Evolutionary conservation across 2,113 vertebrate species (phyloP).

Genomic region (Galemys pyrenaicus): DNA sequence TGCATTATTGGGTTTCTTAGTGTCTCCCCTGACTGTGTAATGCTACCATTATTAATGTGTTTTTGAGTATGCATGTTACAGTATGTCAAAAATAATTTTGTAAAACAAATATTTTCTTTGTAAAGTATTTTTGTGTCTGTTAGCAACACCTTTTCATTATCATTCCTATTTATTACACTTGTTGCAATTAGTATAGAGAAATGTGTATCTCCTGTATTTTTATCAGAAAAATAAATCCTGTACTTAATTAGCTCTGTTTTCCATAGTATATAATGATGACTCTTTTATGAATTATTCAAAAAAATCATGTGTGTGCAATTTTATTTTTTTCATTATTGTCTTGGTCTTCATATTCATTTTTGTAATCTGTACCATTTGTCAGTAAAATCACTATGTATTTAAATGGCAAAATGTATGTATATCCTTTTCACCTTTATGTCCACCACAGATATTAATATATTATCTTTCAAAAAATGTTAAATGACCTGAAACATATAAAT

Average conservation of each 20-base stretch:
- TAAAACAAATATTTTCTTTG: conserved; percentile 20
- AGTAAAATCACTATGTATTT: conserved; percentile 72
- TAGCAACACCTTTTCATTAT: conserved; percentile 24
- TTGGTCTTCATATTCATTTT: conserved; percentile 73
- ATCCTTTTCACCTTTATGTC: conserved; percentile 39
- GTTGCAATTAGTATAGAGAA: conserved; percentile 12
- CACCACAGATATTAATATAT: conserved; percentile 3
- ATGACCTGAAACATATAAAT: conserved; percentile 58
- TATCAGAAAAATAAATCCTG: background rate
- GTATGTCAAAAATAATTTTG: conserved; percentile 36
- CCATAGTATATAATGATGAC: conserved; percentile 22
- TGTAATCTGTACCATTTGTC: conserved; percentile 75
- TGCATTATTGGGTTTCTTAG: conserved; percentile 39
- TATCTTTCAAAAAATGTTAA: conserved; percentile 44
- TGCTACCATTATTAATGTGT: background rate
- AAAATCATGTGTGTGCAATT: conserved; percentile 61
- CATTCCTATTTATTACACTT: conserved; percentile 8
- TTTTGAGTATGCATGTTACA: conserved; percentile 43
- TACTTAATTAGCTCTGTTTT: conserved; percentile 35
- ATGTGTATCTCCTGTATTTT: background rate
- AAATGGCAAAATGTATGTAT: conserved; percentile 65
- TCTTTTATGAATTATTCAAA: conserved; percentile 66
- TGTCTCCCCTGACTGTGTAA: conserved; percentile 12
- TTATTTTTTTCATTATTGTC: conserved; percentile 78
- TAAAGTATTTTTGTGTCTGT: conserved; percentile 15